Evolutionary conservation across 35 echinoderm and acorn worm species (phyloP), one percentile per base, ranked within the genome.

Genomic region (Eucidaris tribuloides): DNA sequence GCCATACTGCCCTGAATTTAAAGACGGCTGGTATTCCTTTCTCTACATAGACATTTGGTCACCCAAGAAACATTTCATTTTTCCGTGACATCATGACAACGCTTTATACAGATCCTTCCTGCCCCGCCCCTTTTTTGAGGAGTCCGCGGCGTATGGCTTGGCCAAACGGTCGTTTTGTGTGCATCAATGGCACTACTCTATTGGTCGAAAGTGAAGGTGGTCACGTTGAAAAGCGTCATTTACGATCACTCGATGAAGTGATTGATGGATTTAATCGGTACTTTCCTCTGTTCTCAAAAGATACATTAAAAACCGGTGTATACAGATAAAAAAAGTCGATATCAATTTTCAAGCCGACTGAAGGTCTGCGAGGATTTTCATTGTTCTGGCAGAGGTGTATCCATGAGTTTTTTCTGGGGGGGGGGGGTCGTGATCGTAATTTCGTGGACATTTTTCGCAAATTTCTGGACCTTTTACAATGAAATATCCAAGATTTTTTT

Each of bases 111-210:
- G 20, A 74, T 33, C 29, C 24, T 4, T 43, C 44, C 15, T n/a
- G 35, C 1, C 24, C 68, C 20, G 35, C 68, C 18, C 68, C 68
- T 9, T 74, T 42, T 74, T 36, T 74, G 2, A 41, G 35, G 7
- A 74, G 68, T n/a, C 68, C 68, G 2, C 68, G 68, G 23, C 44
- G 68, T 40, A 74, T 74, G 68, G n/a, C 68, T n/a, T 74, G 68
- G 68, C 68, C 68, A 27, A 7, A 41, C 3, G 41, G 41, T 38
- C 38, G 41, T 9, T 74, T 74, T 40, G 30, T 44, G 35, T 74
- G 68, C 36, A 74, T 74, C 34, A 74, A 74, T 42, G 68, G 44
- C 68, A 74, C 68, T 17, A 74, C 68, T 6, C 37, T 74, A 44
- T 24, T 74, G 40, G 14, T 74, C 25, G 68, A 74, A 25, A 41